These are phyloP conservation scores for Chionomys nivalis DNA, from an alignment of 2,113 vertebrate genomes.

Conservation along the genomic window DNA sequence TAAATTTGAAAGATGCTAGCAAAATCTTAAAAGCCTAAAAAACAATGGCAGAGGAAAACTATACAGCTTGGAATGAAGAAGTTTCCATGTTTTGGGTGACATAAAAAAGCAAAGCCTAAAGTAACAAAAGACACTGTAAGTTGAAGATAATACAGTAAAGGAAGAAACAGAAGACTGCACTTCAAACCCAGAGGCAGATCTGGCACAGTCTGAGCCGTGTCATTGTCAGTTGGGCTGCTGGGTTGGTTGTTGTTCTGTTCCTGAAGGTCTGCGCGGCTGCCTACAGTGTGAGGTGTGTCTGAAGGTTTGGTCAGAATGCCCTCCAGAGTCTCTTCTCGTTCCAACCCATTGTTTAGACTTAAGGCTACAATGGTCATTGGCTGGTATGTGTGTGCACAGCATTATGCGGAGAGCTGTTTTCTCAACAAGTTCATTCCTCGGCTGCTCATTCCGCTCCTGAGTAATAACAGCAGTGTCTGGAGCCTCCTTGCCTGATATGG, in stretches of 20 bases:
- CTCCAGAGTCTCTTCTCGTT: not conserved
- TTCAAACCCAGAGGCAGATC: not conserved
- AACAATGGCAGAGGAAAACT: slow-evolving; percentile 57
- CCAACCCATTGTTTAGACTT: not conserved
- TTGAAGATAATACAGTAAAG: not conserved
- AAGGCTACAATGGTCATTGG: not conserved
- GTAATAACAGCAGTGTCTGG: not conserved
- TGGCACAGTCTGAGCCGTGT: not conserved
- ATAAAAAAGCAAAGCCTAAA: not conserved
- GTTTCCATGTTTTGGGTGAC: not conserved
- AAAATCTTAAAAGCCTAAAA: not conserved
- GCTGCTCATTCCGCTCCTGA: not conserved
- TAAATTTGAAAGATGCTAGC: slow-evolving; percentile 41
- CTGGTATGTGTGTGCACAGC: not conserved
- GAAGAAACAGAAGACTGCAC: not conserved
- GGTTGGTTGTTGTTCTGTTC: too few relatives aligned
- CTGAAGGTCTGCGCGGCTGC: not conserved
- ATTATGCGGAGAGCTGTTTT: not conserved
- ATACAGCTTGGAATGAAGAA: slow-evolving; percentile 48
- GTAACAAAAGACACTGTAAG: not conserved
- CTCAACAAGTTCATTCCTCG: not conserved
- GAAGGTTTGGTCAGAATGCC: not conserved
- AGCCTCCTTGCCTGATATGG: not conserved
- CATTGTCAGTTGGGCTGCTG: not conserved
- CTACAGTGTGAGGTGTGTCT: not conserved